phyloP scores from a whole-genome alignment of 2,113 vertebrate genomes.

The Climacteris rufus region DNA sequence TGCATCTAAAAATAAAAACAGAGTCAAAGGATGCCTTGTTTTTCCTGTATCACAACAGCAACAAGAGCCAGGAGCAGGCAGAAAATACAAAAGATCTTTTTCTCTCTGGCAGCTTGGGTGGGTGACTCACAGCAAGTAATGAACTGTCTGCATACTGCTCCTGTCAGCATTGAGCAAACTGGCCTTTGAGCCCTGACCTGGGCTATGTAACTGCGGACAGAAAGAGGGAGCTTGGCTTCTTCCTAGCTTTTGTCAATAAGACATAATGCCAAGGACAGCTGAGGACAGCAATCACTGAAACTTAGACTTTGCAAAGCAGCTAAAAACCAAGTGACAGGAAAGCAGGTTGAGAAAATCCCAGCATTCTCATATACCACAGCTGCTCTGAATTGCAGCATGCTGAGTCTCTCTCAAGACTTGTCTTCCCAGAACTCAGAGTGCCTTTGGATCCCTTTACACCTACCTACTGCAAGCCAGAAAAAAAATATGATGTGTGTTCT shows the following conservation, averaged over 20 bases:
- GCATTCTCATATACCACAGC: not conserved
- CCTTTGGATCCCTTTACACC: not conserved
- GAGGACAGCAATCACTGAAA: not conserved
- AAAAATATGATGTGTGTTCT: not conserved
- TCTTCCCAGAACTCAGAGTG: not conserved
- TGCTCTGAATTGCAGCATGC: not conserved
- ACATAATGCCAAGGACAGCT: not conserved
- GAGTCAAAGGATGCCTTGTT: conserved; percentile 24
- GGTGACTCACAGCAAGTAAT: conserved; percentile 34
- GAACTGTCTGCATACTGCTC: not conserved
- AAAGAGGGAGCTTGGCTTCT: not conserved
- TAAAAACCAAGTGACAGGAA: not conserved
- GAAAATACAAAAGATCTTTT: conserved; percentile 29
- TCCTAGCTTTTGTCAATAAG: not conserved
- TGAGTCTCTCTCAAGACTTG: not conserved
- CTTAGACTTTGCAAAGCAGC: not conserved
- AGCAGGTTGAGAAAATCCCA: not conserved
- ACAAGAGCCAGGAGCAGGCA: conserved; percentile 12
- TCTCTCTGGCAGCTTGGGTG: not conserved
- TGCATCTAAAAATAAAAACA: conserved; percentile 29
- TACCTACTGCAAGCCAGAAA: not conserved
- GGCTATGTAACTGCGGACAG: not conserved
- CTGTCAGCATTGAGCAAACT: not conserved
- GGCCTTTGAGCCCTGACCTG: not conserved
- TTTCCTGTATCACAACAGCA: conserved; percentile 8